Percentiles rank a stretch among this genome's conserved stretches.
phyloP scores from a whole-genome alignment of 2,797 vertebrate genomes.

The Chrosomus eos region DNA sequence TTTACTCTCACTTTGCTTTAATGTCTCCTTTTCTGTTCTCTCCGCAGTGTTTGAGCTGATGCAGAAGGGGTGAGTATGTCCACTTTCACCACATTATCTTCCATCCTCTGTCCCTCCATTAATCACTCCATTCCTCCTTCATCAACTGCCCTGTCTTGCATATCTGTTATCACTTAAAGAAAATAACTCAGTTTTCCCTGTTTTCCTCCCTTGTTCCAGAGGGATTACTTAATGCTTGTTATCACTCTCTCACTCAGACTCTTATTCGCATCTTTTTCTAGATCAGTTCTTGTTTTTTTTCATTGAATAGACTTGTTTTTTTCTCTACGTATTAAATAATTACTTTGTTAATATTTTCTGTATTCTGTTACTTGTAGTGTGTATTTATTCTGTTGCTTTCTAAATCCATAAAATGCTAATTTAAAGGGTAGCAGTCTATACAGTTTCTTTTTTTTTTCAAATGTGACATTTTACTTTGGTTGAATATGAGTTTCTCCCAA shows the following conservation, averaged over 20 bases:
- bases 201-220: slow-evolving; percentile 60
- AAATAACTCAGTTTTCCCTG: slow-evolving; percentile 20
- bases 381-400: slow-evolving; percentile 4
- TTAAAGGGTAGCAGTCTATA: slow-evolving; percentile 28
- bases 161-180: slow-evolving; percentile 23
- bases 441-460: not conserved
- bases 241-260: slow-evolving; percentile 58
- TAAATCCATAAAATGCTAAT: not conserved
- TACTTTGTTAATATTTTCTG: not conserved
- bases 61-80: slow-evolving; percentile 92
- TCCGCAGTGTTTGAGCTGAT: slow-evolving; percentile 95
- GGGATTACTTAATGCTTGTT: slow-evolving; percentile 63
- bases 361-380: not conserved
- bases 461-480: slow-evolving; percentile 55
- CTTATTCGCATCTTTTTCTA: slow-evolving; percentile 20
- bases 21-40: slow-evolving; percentile 61
- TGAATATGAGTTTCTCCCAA: slow-evolving; percentile 26
- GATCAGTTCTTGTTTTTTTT: not conserved
- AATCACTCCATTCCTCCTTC: slow-evolving; percentile 10
- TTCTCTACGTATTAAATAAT: not conserved
- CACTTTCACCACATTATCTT: slow-evolving; percentile 38
- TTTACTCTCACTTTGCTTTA: slow-evolving; percentile 15
- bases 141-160: not conserved
- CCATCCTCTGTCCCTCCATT: slow-evolving; percentile 1
- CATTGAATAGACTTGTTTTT: not conserved